A percentile compares a stretch with the other conserved stretches of the same genome.
phyloP scores from a whole-genome alignment of 2,113 vertebrate genomes.

The Empidonax traillii region DNA sequence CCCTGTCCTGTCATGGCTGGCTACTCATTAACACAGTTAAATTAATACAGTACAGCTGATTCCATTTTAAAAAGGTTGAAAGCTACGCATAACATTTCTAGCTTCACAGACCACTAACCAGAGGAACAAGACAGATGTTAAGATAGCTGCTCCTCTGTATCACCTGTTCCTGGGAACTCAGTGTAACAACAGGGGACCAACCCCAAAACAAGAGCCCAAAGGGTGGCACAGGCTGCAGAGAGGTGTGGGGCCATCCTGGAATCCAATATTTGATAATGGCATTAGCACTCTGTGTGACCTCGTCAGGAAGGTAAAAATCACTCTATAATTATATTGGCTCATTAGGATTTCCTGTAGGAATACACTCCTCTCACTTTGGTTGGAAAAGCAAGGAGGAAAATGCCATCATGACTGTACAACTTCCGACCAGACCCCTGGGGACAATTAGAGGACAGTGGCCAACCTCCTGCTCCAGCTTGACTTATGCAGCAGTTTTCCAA shows the following conservation, averaged over 20 bases:
- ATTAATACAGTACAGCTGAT: constrained; percentile 19
- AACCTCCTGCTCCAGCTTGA: background rate
- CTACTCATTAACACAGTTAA: constrained; percentile 10
- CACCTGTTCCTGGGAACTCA: constrained; percentile 16
- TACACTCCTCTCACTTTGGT: background rate
- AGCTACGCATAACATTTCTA: background rate
- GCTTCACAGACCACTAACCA: background rate
- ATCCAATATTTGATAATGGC: background rate
- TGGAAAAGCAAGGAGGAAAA: background rate
- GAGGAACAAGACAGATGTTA: background rate
- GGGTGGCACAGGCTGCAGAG: background rate
- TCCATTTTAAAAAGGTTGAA: constrained; percentile 2
- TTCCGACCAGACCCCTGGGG: background rate
- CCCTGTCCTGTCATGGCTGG: background rate
- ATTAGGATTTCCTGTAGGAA: constrained; percentile 49
- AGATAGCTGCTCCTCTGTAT: background rate
- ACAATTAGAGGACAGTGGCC: background rate
- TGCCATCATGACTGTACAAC: background rate
- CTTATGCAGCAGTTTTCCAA: background rate
- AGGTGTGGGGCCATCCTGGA: background rate
- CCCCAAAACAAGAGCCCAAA: background rate
- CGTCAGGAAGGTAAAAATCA: constrained; percentile 33
- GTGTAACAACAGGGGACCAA: background rate
- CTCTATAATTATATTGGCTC: constrained; percentile 26
- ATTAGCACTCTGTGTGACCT: constrained; percentile 46